Evolutionary conservation across 2,888 invertebrate genomes (phyloP), one percentile per base, ranked within the genome.

Genomic region (Alsophila aescularia): DNA sequence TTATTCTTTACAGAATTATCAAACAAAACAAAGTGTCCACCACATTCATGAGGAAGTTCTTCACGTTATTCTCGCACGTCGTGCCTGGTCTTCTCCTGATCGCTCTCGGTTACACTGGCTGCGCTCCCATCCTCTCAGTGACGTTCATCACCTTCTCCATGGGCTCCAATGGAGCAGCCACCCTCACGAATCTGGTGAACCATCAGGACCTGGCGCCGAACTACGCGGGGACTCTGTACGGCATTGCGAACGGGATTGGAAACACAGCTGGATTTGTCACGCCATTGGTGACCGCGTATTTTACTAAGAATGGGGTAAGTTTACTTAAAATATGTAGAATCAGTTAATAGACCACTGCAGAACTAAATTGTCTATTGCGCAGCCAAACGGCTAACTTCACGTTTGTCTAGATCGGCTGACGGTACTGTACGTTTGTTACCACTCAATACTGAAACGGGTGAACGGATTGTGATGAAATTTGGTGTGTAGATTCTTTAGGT

Each of bases 141-240:
- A 92, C 92, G 1, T 87, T 95, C n/a, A 93, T 95, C 69, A 94
- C 95, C 0, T 84, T 95, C 63, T 95, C 95, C 0, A 87, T 95
- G 79, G 95, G 95, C 0, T 93, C 94, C 12, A 94, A 94, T 62
- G 94, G 94, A 0, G 93, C 94, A 0, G 93, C 94, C 0, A 93
- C 94, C 0, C 81, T 93, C 10, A 93, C 94, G 2, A 94, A 94
- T 72, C 77, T 94, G 61, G 93, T 93, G 60, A 94, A 94, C 66
- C 91, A 95, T 32, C 96, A 96, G 75, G 96, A 96, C 79, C 81
- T 96, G 58, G 95, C 96, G 0, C 96, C 96, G 0, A 96, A 96
- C 79, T 96, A 92, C 72, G 96, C 96, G 0, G 96, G 95, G 0
- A 94, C 95, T 0, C 72, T 96, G 24, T 96, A 96, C 59, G 96